Evolutionary conservation across 2,888 invertebrate species (phyloP).

Genomic region (Dione juno): DNA sequence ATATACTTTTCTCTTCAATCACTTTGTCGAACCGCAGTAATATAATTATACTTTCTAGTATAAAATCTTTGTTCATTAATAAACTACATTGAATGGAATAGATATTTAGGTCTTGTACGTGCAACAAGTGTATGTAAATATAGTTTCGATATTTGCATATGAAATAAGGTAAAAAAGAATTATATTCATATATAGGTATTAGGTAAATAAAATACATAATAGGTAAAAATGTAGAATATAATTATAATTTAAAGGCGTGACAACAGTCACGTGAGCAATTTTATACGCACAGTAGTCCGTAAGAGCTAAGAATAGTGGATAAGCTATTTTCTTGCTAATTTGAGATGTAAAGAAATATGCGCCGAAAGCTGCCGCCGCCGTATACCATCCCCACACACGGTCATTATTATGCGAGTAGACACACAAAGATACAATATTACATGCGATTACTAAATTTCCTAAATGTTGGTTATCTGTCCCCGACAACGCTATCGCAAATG

Average conservation of each 20-base stretch:
- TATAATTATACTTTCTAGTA: slow-evolving; percentile 28
- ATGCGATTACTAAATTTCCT: slow-evolving; percentile 62
- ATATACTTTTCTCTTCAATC: too few relatives aligned
- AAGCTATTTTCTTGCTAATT: slow-evolving; percentile 56
- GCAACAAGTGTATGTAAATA: neutral
- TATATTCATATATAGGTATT: too few relatives aligned
- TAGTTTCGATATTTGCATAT: too few relatives aligned
- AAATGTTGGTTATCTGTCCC: slow-evolving; percentile 60
- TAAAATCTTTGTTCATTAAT: slow-evolving; percentile 15
- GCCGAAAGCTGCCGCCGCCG: slow-evolving; percentile 61
- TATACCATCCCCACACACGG: slow-evolving; percentile 67
- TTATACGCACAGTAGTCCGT: slow-evolving; percentile 69
- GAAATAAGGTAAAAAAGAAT: too few relatives aligned
- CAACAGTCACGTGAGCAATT: slow-evolving; percentile 52
- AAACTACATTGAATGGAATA: neutral
- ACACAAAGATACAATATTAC: slow-evolving; percentile 64
- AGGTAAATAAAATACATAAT: neutral
- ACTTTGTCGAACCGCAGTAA: slow-evolving; percentile 27
- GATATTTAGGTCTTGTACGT: neutral
- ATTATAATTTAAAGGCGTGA: slow-evolving; percentile 14
- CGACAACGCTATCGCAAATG: slow-evolving; percentile 62
- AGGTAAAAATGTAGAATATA: neutral
- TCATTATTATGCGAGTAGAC: slow-evolving; percentile 58
- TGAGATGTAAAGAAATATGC: slow-evolving; percentile 61
- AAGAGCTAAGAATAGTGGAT: slow-evolving; percentile 63